Base-by-base conservation (phyloP, 2,888 invertebrate species). In the Agonopterix heracliana region DNA sequence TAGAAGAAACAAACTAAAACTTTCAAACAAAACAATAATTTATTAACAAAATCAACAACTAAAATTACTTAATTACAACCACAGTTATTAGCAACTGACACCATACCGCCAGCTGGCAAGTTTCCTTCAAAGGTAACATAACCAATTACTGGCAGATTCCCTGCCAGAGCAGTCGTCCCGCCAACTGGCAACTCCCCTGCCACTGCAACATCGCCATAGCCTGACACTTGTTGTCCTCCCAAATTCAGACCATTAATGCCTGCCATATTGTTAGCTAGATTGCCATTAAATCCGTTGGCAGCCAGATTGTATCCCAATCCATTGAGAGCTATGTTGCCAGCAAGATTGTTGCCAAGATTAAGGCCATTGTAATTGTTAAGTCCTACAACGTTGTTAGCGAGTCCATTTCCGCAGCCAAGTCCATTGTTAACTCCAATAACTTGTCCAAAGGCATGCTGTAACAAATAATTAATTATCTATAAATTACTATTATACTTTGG, bases 81-180 rank as follows among this genome's bases (percentile, higher is more conserved):
- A 38, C 38, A 38, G 2, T 71, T 71, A 35, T 69, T 71, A 0
- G 78, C 81, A 3, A 85, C 76, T 5, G 75, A 75, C 0, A 86
- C 85, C 3, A 75, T 55, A 0, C 86, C 85, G 11, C 74, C 78
- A 0, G 82, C 85, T 47, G 86, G 85, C 17, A 86, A 60, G 2
- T 68, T 66, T 0, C 85, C 86, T 47, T 86, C 85, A 47, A 86
- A 86, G 2, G 77, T 78, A 0, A 86, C 85, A 49, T 78, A 85
- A 44, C 86, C 86, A 54, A 85, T 78, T 0, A 86, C 79, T 54
- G 85, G 84, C 50, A 81, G 76, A 35, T 83, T 81, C 9, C 85
- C 86, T 43, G 66, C 48, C 0, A 84, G 65, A 1, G 70, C 68
- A 0, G 84, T 82, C 2, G 66, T 68, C 1, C 84, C 84, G 45